Conservation (phyloP, 2,113 vertebrate species). For the Sphyrna mokarran region DNA sequence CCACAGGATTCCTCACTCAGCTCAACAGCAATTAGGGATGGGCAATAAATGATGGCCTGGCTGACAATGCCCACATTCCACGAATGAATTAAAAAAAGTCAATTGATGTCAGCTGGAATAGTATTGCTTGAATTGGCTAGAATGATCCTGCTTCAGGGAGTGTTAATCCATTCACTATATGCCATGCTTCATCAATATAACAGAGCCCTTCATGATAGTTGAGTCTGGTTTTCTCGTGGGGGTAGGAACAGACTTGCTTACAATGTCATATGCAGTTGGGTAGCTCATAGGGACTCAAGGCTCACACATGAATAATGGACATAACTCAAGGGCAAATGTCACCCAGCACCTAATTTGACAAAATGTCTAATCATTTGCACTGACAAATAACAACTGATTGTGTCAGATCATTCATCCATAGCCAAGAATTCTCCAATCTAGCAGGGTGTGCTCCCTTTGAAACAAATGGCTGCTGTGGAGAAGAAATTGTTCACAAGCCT, state of each 20-base stretch:
- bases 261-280: neutral
- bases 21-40: too few species aligned
- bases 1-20: too few species aligned
- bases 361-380: neutral
- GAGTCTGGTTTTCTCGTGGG: neutral
- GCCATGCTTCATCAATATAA: neutral
- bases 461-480: neutral
- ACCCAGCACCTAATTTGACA: neutral
- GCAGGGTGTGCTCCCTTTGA: neutral
- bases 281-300: neutral
- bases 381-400: neutral
- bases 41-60: too few species aligned
- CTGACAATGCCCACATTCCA: too few species aligned
- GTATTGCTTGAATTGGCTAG: neutral
- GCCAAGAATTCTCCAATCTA: neutral
- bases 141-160: neutral
- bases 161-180: neutral
- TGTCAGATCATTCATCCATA: neutral
- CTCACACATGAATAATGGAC: neutral
- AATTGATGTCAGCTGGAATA: neutral
- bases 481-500: conserved; percentile 8
- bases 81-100: too few species aligned
- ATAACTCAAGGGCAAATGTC: neutral
- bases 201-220: neutral
- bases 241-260: neutral